Conservation (phyloP, 2,797 vertebrate genomes). For the Dendrocincla tyrannina region DNA sequence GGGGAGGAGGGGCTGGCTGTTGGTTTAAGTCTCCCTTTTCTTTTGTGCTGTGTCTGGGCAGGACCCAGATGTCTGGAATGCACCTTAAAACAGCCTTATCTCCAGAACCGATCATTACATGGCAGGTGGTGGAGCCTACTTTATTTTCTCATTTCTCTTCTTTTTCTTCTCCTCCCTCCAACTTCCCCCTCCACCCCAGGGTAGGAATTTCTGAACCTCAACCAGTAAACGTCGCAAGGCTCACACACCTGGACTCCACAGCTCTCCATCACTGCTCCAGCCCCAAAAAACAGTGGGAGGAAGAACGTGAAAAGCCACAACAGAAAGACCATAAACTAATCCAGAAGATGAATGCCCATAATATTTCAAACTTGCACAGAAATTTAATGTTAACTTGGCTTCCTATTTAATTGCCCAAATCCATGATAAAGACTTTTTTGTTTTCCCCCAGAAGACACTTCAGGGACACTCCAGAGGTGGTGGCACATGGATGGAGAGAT, state of each 20-base stretch:
- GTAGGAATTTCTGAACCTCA: constrained; percentile 74
- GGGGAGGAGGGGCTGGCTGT: constrained; percentile 35
- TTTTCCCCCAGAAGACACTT: neutral
- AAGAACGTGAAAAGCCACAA: neutral
- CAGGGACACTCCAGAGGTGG: neutral
- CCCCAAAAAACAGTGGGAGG: neutral
- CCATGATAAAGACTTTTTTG: neutral
- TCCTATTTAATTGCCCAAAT: neutral
- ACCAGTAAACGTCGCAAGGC: constrained; percentile 54
- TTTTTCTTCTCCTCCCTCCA: constrained; percentile 55
- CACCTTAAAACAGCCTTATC: constrained; percentile 72
- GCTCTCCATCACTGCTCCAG: constrained; percentile 3
- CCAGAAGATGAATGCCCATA: neutral
- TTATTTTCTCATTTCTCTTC: constrained; percentile 71
- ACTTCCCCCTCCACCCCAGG: constrained; percentile 65
- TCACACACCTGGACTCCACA: constrained; percentile 66
- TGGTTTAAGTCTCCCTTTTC: constrained; percentile 51
- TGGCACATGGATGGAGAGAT: rapidly evolving
- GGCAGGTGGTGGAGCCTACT: constrained; percentile 74
- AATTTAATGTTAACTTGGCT: neutral
- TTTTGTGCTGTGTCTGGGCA: constrained; percentile 69
- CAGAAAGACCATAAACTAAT: neutral
- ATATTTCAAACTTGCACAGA: neutral
- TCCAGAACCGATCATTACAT: constrained; percentile 74
- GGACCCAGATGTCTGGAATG: constrained; percentile 76